Evolutionary conservation across 2,888 invertebrate species (phyloP).

Genomic region (Noctua janthina): DNA sequence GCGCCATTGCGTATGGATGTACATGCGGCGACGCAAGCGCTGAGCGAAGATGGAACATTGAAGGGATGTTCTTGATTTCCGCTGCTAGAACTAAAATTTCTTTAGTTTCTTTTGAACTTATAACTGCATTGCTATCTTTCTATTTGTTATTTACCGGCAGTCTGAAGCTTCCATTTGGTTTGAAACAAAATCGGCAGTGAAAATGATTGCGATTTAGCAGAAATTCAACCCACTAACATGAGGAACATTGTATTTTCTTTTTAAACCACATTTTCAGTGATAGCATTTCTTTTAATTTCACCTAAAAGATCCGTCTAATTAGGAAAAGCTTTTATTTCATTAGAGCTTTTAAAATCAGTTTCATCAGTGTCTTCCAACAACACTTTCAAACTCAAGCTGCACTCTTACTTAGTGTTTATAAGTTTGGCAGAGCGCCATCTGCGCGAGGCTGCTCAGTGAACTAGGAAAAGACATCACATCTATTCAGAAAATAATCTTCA

Average conservation of each 20-base stretch:
- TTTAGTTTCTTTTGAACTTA: conserved; percentile 35
- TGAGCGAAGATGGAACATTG: conserved; percentile 53
- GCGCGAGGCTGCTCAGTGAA: conserved; percentile 22
- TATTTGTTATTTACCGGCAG: background rate
- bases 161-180: background rate
- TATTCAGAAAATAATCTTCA: conserved; percentile 43
- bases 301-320: background rate
- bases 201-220: background rate
- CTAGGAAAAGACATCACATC: conserved; percentile 31
- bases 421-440: conserved; percentile 54
- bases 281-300: background rate
- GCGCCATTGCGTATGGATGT: conserved; percentile 74
- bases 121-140: background rate
- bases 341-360: conserved; percentile 19
- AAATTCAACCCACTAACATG: no score
- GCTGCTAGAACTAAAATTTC: conserved; percentile 23
- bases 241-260: background rate
- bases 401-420: conserved; percentile 43
- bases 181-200: background rate
- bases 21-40: conserved; percentile 62
- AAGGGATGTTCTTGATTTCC: conserved; percentile 54
- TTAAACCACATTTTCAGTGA: background rate
- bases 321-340: conserved; percentile 21
- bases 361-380: conserved; percentile 32
- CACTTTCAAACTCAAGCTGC: conserved; percentile 22